Percentiles rank a stretch among this genome's conserved stretches.
Conservation (phyloP, 1,140 invertebrate species). For the Mizuhopecten yessoensis region DNA sequence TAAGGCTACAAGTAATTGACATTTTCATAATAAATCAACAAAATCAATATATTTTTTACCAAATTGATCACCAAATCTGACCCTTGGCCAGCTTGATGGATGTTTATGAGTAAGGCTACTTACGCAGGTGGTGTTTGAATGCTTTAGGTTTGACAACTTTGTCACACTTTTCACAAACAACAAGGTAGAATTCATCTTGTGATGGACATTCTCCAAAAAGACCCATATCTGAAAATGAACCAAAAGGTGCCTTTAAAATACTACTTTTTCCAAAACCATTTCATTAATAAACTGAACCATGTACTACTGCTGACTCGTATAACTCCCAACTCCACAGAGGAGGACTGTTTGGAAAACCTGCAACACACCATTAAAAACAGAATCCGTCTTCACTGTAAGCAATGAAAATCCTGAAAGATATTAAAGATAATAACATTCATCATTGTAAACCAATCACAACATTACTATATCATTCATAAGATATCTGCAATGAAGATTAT, state of each 20-base stretch:
- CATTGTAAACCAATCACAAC: not conserved
- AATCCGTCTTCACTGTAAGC: too few species aligned
- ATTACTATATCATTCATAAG: not conserved
- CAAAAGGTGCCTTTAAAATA: not conserved
- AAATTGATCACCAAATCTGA: too few species aligned
- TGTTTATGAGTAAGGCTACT: conserved; percentile 42
- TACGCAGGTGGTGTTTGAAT: conserved; percentile 84
- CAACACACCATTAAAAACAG: too few species aligned
- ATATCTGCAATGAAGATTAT: not conserved
- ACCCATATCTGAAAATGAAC: conserved; percentile 83
- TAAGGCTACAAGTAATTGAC: too few species aligned
- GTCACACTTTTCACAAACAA: conserved; percentile 85
- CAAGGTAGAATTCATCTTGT: conserved; percentile 85
- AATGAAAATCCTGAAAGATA: not conserved
- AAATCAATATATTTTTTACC: too few species aligned
- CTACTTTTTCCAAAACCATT: too few species aligned
- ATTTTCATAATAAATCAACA: too few species aligned
- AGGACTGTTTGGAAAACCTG: too few species aligned
- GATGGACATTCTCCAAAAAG: conserved; percentile 85
- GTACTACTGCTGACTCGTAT: too few species aligned
- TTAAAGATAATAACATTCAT: not conserved
- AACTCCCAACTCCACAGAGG: too few species aligned
- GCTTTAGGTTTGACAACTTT: conserved; percentile 85
- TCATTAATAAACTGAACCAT: too few species aligned
- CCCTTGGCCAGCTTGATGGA: too few species aligned